Base-by-base conservation (phyloP, 2,888 invertebrate species). In the Drosophila acutilabella region DNA sequence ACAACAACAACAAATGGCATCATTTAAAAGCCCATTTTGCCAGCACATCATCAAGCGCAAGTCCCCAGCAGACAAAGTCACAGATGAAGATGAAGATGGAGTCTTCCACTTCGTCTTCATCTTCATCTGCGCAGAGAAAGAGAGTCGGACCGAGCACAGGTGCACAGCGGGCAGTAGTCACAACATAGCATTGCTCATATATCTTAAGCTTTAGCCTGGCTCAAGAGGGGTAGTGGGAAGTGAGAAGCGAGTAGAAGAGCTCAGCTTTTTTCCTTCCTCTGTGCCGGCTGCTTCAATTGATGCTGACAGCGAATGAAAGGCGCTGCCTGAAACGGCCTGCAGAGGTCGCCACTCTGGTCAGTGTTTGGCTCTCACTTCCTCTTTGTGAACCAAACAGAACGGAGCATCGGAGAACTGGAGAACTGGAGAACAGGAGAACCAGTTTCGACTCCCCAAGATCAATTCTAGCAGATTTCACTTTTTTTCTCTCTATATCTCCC, bases 21-120 rank as follows among this genome's bases (percentile, higher is more conserved):
- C 90, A 89, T 90, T 90, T 90, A 90, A 90, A 90, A 90, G 78
- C 78, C 84, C 90, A 90, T 90, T 89, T 78, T 52, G 84, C 79
- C 71, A 59, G 82, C 80, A 80, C 80, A 80, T 81, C 80, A 80
- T 64, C 69, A 47, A 50, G 59, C 50, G 47, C 36, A 13, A 13
- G 36, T 36, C 36, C 36, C 13, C 11, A 36, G 23, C 52, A 70
- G 71, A 57, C 59, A 42, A 42, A 60, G 64, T 70, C 64, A 42
- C 36, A 36, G 36, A 30, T 11, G n/a, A 7, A 41, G 41, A 33
- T n/a, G 26, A 42, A 54, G 54, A 45, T 16, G 36, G 14, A 45
- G 56, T 36, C 61, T 78, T 44, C 78, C 57, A 64, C 64, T 57
- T 13, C 54, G 47, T 64, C 68, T 59, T 45, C 50, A 57, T 64